Conservation (phyloP, 2,888 invertebrate species). For the Ennomos quercinarius region DNA sequence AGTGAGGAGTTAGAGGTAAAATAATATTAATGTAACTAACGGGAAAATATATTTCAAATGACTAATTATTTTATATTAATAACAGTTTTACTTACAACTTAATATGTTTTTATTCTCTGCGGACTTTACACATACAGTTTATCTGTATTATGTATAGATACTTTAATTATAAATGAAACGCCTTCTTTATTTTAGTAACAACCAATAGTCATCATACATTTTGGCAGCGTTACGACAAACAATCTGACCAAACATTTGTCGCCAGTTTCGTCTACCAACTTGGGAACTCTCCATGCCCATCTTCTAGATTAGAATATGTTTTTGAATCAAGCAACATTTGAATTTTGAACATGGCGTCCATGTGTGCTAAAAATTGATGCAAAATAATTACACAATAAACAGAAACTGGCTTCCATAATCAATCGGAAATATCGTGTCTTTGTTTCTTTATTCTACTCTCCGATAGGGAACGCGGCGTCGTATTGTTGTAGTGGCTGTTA, state of each 20-base stretch:
- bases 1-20: not conserved
- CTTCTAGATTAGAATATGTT: constrained; percentile 16
- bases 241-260: constrained; percentile 12
- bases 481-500: constrained; percentile 62
- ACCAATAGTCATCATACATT: not conserved
- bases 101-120: no score
- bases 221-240: constrained; percentile 1
- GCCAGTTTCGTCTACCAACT: constrained; percentile 35
- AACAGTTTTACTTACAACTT: no score
- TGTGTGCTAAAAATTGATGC: no score
- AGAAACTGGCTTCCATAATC: not conserved
- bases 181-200: not conserved
- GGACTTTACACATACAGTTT: no score
- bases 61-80: no score
- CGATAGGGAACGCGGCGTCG: constrained; percentile 46
- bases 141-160: no score
- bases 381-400: no score
- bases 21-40: constrained; percentile 1
- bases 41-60: not conserved
- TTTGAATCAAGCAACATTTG: constrained; percentile 6
- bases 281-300: constrained; percentile 43
- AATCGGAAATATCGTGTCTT: constrained; percentile 56
- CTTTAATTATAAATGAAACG: no score
- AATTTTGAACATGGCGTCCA: no score
- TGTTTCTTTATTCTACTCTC: constrained; percentile 50